Conservation (phyloP, 2,113 vertebrate species). For the Serinus canaria region DNA sequence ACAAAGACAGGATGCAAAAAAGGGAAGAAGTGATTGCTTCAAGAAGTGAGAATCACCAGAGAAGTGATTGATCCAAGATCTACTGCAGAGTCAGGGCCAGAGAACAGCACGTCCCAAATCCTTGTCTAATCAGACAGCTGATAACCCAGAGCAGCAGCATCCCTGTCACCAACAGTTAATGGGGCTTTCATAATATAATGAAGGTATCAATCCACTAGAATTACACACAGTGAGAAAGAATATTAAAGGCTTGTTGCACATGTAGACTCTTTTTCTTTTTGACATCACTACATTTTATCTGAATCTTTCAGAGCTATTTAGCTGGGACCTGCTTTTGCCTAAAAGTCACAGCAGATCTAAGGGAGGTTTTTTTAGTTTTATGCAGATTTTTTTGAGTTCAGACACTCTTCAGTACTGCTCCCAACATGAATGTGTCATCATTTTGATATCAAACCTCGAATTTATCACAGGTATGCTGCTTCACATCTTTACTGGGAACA, state of each 20-base stretch:
- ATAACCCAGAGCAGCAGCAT: background rate
- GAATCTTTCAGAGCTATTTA: background rate
- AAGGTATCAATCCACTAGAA: background rate
- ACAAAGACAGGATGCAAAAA: background rate
- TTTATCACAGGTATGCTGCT: background rate
- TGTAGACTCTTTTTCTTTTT: background rate
- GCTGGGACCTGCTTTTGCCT: background rate
- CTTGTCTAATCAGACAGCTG: background rate
- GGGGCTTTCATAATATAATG: background rate
- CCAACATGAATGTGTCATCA: background rate
- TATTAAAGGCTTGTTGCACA: background rate
- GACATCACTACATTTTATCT: background rate
- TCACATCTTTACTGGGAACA: background rate
- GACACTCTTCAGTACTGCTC: background rate
- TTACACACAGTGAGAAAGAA: background rate
- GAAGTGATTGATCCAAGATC: background rate
- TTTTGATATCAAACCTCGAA: background rate
- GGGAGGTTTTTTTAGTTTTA: background rate
- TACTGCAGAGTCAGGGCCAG: background rate
- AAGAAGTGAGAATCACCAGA: background rate
- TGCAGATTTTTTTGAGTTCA: background rate
- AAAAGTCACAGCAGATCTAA: background rate
- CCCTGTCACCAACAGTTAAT: background rate
- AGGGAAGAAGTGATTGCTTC: background rate
- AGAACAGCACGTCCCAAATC: background rate